A percentile compares a stretch with the other conserved stretches of the same genome.
phyloP scores from a whole-genome alignment of 92 coral and sea anemone species.

The Epizoanthus illoricatus region DNA sequence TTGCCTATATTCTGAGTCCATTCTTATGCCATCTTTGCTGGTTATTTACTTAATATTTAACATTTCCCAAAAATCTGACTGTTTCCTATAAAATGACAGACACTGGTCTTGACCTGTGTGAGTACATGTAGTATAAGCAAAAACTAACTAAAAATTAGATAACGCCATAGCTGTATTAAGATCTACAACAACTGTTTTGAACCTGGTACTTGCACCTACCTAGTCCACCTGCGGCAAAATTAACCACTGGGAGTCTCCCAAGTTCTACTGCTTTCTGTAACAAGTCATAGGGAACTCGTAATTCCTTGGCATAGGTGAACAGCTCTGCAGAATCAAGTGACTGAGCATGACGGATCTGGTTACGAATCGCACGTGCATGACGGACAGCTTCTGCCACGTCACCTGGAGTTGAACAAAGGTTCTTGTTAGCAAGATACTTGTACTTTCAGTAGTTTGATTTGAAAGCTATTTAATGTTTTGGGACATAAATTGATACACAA shows the following conservation, averaged over 20 bases:
- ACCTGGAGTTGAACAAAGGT: slow-evolving; percentile 47
- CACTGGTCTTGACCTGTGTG: no score
- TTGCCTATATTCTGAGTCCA: no score
- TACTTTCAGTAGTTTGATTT: no score
- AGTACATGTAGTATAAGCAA: no score
- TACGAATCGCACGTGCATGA: slow-evolving; percentile 91
- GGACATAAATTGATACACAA: no score
- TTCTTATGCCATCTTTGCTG: no score
- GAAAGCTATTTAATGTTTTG: no score
- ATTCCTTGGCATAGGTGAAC: slow-evolving; percentile 90
- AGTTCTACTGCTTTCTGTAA: slow-evolving; percentile 82
- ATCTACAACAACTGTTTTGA: background rate
- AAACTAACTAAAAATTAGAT: no score
- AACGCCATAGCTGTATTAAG: background rate
- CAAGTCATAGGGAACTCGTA: slow-evolving; percentile 79
- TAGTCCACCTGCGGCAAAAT: slow-evolving; percentile 99
- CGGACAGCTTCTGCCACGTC: slow-evolving; percentile 99
- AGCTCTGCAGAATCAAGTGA: slow-evolving; percentile 88
- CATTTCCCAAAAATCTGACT: background rate
- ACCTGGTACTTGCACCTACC: slow-evolving; percentile 50
- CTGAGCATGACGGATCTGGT: slow-evolving; percentile 89
- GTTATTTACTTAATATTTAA: no score
- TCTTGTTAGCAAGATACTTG: background rate
- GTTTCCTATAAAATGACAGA: background rate
- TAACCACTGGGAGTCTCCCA: slow-evolving; percentile 94